A percentile compares a stretch with the other conserved stretches of the same genome.
These are phyloP conservation scores for Papilio aristodemus DNA, from an alignment of 1,140 invertebrate genomes.

Conservation along the genomic window DNA sequence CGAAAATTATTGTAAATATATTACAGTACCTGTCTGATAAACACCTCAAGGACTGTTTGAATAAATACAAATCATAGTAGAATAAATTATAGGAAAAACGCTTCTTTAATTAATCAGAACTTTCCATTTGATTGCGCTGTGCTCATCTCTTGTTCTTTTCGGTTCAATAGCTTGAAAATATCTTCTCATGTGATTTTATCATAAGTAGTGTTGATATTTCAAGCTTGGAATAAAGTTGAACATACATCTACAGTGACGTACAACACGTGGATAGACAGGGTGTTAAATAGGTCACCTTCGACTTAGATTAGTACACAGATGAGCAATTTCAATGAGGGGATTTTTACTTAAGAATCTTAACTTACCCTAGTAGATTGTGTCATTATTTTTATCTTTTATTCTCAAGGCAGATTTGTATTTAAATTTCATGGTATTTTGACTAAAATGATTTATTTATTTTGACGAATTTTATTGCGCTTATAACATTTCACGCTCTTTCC, in stretches of 20 bases:
- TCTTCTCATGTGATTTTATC: neutral
- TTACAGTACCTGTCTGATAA: neutral
- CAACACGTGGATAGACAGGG: neutral
- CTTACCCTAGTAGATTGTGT: no score
- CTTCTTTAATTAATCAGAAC: neutral
- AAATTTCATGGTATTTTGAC: no score
- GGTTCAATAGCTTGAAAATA: slow-evolving; percentile 10
- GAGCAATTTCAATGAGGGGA: no score
- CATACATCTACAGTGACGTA: neutral
- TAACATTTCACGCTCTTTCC: no score
- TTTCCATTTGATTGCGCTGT: neutral
- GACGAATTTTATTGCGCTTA: no score
- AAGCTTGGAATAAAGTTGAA: neutral
- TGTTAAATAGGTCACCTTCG: slow-evolving; percentile 9
- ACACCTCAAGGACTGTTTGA: neutral
- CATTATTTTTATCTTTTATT: no score
- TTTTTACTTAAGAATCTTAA: no score
- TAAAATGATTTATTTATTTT: no score
- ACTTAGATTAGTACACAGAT: no score
- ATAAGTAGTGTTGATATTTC: neutral
- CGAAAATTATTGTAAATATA: no score
- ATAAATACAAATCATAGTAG: neutral
- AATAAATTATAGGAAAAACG: slow-evolving; percentile 6
- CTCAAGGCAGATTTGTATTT: no score
- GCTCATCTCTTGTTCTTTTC: neutral